Evolutionary conservation across 2,797 vertebrate genomes (phyloP).

Genomic region (Bradypodion ventrale): DNA sequence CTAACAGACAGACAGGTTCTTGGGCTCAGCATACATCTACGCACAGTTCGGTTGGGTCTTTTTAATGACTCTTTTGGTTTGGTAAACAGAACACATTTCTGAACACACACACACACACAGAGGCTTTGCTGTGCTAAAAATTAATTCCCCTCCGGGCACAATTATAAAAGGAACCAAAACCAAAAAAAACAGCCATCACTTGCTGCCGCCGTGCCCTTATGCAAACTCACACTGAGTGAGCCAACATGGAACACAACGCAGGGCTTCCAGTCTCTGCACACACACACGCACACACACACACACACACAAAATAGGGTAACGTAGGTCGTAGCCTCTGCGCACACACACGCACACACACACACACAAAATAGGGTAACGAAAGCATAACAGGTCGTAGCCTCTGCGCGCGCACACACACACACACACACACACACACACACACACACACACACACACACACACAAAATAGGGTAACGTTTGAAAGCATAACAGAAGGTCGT

Average conservation of each 20-base stretch:
- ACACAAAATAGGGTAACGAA: too few species aligned
- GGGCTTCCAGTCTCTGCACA: not conserved
- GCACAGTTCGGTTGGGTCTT: not conserved
- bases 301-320: too few species aligned
- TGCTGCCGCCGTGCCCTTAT: not conserved
- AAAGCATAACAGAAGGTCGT: not conserved
- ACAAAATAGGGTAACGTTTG: not conserved
- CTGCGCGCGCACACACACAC: too few species aligned
- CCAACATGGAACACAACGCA: not conserved
- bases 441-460: too few species aligned
- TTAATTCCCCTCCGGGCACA: not conserved
- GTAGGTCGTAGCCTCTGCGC: too few species aligned
- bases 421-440: too few species aligned
- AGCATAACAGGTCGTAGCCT: not conserved
- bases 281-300: too few species aligned
- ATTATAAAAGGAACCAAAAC: not conserved
- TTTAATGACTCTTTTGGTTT: not conserved
- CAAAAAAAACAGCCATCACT: not conserved
- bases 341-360: too few species aligned
- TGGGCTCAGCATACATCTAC: not conserved
- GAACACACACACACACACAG: not conserved
- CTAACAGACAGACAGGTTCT: not conserved
- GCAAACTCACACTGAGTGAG: not conserved
- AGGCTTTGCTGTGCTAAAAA: not conserved
- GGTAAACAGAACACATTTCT: not conserved